phyloP scores from a whole-genome alignment of 2,888 invertebrate species.

The Trissonchulus sp. region DNA sequence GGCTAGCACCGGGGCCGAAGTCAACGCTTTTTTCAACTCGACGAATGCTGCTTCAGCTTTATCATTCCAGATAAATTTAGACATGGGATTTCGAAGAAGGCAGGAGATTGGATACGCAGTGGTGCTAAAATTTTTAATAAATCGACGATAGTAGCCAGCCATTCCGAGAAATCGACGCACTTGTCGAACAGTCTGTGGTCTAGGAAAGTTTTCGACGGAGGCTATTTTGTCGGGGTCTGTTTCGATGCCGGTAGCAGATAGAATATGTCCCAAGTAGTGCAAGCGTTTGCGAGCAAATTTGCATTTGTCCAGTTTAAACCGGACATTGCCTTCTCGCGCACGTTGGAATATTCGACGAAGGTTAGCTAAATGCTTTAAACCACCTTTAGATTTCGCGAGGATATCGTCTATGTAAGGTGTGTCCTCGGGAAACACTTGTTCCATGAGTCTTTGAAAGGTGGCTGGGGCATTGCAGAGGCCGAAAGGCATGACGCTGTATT shows the following conservation, averaged over 20 bases:
- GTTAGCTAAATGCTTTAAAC: not conserved
- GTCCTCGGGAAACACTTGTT: not conserved
- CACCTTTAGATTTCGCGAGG: not conserved
- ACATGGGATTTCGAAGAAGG: not conserved
- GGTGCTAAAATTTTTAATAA: constrained; percentile 7
- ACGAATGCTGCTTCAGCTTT: constrained; percentile 22
- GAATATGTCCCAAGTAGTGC: constrained; percentile 6
- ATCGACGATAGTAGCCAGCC: constrained; percentile 19
- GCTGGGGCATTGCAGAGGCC: no score
- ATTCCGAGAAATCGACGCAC: constrained; percentile 19
- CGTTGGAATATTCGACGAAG: not conserved
- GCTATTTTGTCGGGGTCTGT: constrained; percentile 4
- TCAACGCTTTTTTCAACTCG: constrained; percentile 6
- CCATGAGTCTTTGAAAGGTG: constrained; percentile 15
- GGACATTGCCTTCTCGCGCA: not conserved
- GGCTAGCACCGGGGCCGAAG: constrained; percentile 14
- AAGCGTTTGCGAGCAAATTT: not conserved
- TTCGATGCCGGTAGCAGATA: not conserved
- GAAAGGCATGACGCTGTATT: constrained; percentile 24
- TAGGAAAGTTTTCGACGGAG: not conserved
- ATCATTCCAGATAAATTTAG: constrained; percentile 23
- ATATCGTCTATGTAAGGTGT: constrained; percentile 16
- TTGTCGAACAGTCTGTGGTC: not conserved
- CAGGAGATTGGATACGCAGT: constrained; percentile 1
- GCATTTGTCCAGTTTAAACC: constrained; percentile 16